phyloP scores from a whole-genome alignment of 2,888 invertebrate genomes.

The Drosophila affinis region DNA sequence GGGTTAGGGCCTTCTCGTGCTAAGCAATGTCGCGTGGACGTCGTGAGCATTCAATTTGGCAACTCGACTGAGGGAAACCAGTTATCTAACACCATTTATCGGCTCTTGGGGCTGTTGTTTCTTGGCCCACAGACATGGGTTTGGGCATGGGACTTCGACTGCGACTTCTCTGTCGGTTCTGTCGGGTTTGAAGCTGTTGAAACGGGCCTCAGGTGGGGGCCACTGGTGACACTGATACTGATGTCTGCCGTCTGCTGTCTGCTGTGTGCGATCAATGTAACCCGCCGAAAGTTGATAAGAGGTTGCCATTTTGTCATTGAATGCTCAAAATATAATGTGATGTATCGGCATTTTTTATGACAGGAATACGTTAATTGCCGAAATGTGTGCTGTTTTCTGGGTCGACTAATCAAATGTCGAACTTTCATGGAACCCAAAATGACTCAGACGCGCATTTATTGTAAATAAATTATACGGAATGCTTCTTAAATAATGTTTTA shows the following conservation, averaged over 20 bases:
- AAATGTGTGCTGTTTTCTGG: slow-evolving; percentile 26
- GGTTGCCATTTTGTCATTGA: slow-evolving; percentile 17
- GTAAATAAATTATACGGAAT: too few species aligned
- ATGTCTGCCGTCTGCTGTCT: neutral
- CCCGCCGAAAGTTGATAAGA: slow-evolving; percentile 40
- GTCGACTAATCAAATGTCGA: neutral
- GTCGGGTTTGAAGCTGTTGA: slow-evolving; percentile 51
- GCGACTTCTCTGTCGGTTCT: slow-evolving; percentile 14
- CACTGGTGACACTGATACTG: slow-evolving; percentile 22
- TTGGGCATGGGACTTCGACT: neutral
- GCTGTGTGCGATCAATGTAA: slow-evolving; percentile 31
- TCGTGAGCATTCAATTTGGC: slow-evolving; percentile 59
- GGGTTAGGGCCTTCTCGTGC: slow-evolving; percentile 31
- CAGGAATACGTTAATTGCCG: slow-evolving; percentile 32
- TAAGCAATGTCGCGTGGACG: slow-evolving; percentile 50
- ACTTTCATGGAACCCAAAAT: neutral
- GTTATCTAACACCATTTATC: slow-evolving; percentile 36
- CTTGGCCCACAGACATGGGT: too few species aligned
- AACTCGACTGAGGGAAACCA: slow-evolving; percentile 35
- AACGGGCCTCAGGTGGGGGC: slow-evolving; percentile 18
- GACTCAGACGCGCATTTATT: neutral
- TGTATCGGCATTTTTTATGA: slow-evolving; percentile 35
- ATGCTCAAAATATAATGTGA: slow-evolving; percentile 5
- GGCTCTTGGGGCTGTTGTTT: neutral
- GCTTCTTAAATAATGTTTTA: too few species aligned